These are phyloP conservation scores for Aphidius ervi DNA, from an alignment of 1,140 invertebrate genomes.

Conservation along the genomic window DNA sequence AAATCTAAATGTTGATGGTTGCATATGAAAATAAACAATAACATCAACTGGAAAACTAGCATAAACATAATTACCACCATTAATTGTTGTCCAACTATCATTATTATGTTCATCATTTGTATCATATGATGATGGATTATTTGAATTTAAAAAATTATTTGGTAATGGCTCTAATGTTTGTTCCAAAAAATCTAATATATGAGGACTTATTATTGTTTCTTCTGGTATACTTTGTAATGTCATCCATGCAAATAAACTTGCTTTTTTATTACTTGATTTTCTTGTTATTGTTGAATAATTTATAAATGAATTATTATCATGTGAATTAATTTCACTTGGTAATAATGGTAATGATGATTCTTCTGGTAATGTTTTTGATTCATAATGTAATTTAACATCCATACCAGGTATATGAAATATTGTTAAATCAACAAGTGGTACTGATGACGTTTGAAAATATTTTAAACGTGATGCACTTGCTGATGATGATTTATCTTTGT, in stretches of 20 bases:
- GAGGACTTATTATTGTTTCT: conserved; percentile 91
- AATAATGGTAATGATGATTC: conserved; percentile 45
- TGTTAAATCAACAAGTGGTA: conserved; percentile 72
- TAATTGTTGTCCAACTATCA: conserved; percentile 39
- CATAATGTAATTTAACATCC: conserved; percentile 73
- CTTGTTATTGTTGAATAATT: conserved; percentile 40
- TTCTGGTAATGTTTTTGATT: conserved; percentile 74
- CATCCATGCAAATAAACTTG: conserved; percentile 91
- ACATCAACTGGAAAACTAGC: conserved; percentile 97
- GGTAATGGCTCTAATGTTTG: conserved; percentile 92
- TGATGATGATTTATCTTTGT: conserved; percentile 49
- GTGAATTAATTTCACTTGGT: conserved; percentile 28
- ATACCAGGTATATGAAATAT: conserved; percentile 93
- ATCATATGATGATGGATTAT: conserved; percentile 47
- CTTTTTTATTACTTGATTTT: conserved; percentile 78
- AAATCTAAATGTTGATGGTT: conserved; percentile 90
- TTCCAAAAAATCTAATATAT: conserved; percentile 91
- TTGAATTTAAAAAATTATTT: conserved; percentile 49
- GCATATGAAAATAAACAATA: conserved; percentile 97
- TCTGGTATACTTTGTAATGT: conserved; percentile 93
- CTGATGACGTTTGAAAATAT: conserved; percentile 44
- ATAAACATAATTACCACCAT: conserved; percentile 70
- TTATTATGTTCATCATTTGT: conserved; percentile 40
- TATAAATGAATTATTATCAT: conserved; percentile 37
- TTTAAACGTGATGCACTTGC: conserved; percentile 52